Evolutionary conservation across 53 echinoderm and acorn worm species (phyloP).

Genomic region (Holothuria scabra): DNA sequence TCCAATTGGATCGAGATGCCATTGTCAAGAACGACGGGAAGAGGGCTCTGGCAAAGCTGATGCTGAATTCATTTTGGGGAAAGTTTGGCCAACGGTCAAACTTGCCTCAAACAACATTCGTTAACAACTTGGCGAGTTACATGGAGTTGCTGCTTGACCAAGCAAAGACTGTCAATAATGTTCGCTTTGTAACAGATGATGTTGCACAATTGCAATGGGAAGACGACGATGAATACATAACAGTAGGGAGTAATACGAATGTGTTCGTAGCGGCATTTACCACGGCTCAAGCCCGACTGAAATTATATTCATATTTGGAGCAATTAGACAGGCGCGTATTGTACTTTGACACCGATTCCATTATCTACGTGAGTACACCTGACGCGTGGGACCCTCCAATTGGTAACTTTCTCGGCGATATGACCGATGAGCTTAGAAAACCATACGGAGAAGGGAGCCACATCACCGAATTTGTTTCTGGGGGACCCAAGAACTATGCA

Average conservation of each 20-base stretch:
- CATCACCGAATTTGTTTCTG: constrained; percentile 50
- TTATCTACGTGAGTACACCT: constrained; percentile 48
- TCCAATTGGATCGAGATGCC: neutral
- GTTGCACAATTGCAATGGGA: neutral
- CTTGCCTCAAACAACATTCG: neutral
- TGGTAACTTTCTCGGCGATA: constrained; percentile 58
- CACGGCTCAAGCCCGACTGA: constrained; percentile 22
- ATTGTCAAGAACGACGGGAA: constrained; percentile 56
- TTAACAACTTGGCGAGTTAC: constrained; percentile 1
- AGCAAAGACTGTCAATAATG: neutral
- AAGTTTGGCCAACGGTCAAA: constrained; percentile 59
- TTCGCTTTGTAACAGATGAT: neutral
- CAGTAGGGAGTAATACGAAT: neutral
- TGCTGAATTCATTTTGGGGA: constrained; percentile 70
- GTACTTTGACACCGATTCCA: constrained; percentile 44
- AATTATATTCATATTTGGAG: constrained; percentile 10
- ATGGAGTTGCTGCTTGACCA: constrained; percentile 6
- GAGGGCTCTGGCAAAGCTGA: constrained; percentile 60
- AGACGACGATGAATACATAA: neutral
- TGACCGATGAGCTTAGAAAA: constrained; percentile 59
- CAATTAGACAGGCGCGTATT: neutral
- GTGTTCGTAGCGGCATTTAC: constrained; percentile 21
- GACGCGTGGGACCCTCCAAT: constrained; percentile 19
- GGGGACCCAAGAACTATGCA: constrained; percentile 63
- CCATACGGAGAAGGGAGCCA: constrained; percentile 50